These are phyloP conservation scores for Orgyia antiqua DNA, from an alignment of 2,888 invertebrate species.

Conservation along the genomic window DNA sequence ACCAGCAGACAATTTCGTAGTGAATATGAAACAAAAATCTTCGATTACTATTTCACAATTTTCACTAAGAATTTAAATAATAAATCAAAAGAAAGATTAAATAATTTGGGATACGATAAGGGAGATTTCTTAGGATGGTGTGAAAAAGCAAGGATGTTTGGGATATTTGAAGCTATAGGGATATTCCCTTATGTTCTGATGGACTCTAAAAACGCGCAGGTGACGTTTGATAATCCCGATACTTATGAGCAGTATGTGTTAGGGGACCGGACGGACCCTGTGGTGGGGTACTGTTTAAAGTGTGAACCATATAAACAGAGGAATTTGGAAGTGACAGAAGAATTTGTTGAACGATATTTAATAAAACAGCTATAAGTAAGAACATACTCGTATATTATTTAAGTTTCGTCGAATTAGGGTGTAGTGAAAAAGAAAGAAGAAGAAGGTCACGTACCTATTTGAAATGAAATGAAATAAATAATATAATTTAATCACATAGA, in stretches of 20 bases:
- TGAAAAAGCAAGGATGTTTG: constrained; percentile 35
- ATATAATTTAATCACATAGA: too few species aligned
- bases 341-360: constrained; percentile 43
- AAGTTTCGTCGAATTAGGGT: too few species aligned
- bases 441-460: too few species aligned
- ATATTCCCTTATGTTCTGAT: constrained; percentile 34
- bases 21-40: constrained; percentile 34
- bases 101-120: constrained; percentile 31
- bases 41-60: constrained; percentile 38
- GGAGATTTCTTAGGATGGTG: constrained; percentile 30
- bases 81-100: constrained; percentile 30
- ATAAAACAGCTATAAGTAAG: too few species aligned
- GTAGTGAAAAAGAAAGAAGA: too few species aligned
- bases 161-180: constrained; percentile 21
- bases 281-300: constrained; percentile 27
- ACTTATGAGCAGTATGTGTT: constrained; percentile 26
- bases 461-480: too few species aligned
- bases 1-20: constrained; percentile 45
- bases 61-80: constrained; percentile 25
- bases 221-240: constrained; percentile 33
- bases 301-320: constrained; percentile 29
- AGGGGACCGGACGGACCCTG: constrained; percentile 33
- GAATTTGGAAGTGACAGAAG: constrained; percentile 40
- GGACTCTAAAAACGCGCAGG: constrained; percentile 30
- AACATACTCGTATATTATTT: too few species aligned